Base-by-base conservation (phyloP, 2,797 vertebrate genomes). In the Acipenser ruthenus region DNA sequence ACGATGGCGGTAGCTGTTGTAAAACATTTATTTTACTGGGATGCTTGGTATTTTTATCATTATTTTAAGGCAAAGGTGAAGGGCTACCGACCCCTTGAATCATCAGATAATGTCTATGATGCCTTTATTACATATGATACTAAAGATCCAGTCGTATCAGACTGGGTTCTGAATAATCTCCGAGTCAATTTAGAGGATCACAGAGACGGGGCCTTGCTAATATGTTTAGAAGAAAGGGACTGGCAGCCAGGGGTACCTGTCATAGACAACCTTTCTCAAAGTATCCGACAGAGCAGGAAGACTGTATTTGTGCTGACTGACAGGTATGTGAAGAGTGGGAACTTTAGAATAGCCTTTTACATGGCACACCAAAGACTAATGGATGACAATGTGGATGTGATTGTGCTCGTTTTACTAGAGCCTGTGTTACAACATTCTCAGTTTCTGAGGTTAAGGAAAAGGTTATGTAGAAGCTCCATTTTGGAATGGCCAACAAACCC, bases 401-500 rank as follows among this genome's bases (percentile, higher is more conserved):
- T 90, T 0, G 80, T 94, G 12, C 72, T 96, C 68, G 80, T 96
- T 23, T 76, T 95, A 64, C 79, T 94, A 69, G 91, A 94, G 74
- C 91, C 92, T 0, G 91, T 93, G 59, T 68, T 95, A 69, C 91
- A 90, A 67, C 68, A 91, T 56, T 94, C 91, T 0, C 89, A 90
- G 75, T 93, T 94, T 71, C 68, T 95, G 68, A 83, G 87, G 1
- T 82, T 95, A 60, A 82, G 91, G 64, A 84, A 71, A 67, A 82
- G 90, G 18, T 75, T 95, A 65, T 94, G 92, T 23, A 82, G 78
- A 49, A 79, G 82, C 59, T 94, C 91, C 47, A 81, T 96, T 1
- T 71, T 96, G n/a, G 87, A 90, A 67, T 96, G 94, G 94, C 93
- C 92, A 0, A 83, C 77, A 63, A 91, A 88, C 3, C 83, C 91